Evolutionary conservation across 1,140 invertebrate species (phyloP).

Genomic region (Drosophila simulans): DNA sequence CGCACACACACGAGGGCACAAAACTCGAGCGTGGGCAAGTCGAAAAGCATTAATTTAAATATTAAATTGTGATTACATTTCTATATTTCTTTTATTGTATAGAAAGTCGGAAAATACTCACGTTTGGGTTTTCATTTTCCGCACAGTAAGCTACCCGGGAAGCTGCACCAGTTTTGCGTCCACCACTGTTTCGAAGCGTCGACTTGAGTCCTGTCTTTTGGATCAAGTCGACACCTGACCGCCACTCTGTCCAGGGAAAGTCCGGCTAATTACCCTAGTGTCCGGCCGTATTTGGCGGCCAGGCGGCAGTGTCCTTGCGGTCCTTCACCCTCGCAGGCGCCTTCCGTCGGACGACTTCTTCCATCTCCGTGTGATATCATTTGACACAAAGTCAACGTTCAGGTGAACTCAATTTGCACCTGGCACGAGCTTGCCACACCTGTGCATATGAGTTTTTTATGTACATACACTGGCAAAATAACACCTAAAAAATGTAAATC

Average conservation of each 20-base stretch:
- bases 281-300: slow-evolving; percentile 3
- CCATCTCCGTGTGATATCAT: slow-evolving; percentile 7
- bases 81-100: not conserved
- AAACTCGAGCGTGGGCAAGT: not conserved
- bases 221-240: not conserved
- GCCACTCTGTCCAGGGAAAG: not conserved
- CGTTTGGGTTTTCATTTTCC: not conserved
- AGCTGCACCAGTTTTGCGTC: not conserved
- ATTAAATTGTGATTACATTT: not conserved
- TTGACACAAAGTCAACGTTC: slow-evolving; percentile 41
- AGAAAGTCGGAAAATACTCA: not conserved
- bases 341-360: not conserved
- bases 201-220: slow-evolving; percentile 7
- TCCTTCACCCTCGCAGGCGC: not conserved
- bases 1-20: not conserved
- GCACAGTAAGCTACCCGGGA: not conserved
- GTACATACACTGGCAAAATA: not conserved
- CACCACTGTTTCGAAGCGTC: slow-evolving; percentile 1
- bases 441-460: not conserved
- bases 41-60: no score
- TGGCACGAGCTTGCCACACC: slow-evolving; percentile 9
- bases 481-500: no score
- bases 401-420: slow-evolving; percentile 42
- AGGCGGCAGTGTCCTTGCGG: not conserved
- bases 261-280: slow-evolving; percentile 20